Evolutionary conservation across 1,140 invertebrate species (phyloP), one percentile per base, ranked within the genome.

Genomic region (Araneus ventricosus): DNA sequence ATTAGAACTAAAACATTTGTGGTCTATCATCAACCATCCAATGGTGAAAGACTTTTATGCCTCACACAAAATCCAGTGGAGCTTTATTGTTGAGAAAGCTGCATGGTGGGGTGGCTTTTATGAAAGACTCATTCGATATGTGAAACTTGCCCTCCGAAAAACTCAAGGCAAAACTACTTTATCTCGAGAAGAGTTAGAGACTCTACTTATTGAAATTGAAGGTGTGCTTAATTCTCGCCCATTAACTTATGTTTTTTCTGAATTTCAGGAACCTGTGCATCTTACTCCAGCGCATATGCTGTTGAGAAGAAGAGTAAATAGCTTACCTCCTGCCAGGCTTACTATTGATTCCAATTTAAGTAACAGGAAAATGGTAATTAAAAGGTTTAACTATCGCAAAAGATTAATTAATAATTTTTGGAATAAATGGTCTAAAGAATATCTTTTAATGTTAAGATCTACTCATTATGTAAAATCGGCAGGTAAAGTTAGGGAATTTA

Each of bases 71-170:
- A 75, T 70, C 0, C 27, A 52, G 1, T 93, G 93, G 89, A 24
- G 37, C 3, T 92, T 93, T 90, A 93, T 61, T 27, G 34, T 37
- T 22, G 75, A 63, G 39, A 79, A 27, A 57, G 59, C 45, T 7
- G 4, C 88, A 4, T 92, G 89, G 89, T 85, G 80, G 45, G 93
- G 93, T 24, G 89, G 89, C 6, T 70, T 67, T 20, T 93, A 34
- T 10, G 89, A 93, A 75, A 67, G 88, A 22, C 70, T 61, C 4
- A 59, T 92, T 14, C 10, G 75, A 22, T 24, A 75, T 6, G 52
- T 93, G 1, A 93, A 93, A 52, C 80, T 57, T 7, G 14, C 34
- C 7, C 39, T 91, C 4, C 22, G 39, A 63, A 93, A 92, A 30
- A 59, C 0, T 70, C n/a, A n/a, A 10, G 30, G 89, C 14, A 70